Percentiles rank a stretch among this genome's conserved stretches.
Evolutionary conservation across 2,113 vertebrate genomes (phyloP).

Genomic region (Lepus americanus): DNA sequence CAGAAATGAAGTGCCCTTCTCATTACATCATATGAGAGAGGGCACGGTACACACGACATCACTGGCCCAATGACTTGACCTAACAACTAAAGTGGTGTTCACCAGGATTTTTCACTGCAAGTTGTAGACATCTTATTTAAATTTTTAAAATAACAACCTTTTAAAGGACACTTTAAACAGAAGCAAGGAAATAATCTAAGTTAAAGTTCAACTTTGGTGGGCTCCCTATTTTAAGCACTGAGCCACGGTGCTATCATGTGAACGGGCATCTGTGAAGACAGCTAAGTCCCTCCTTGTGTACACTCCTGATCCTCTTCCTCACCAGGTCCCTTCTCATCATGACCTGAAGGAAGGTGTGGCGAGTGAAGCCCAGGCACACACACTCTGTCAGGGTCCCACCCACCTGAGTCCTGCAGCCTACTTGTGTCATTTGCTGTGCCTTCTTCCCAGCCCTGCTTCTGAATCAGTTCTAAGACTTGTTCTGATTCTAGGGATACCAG

Average conservation of each 20-base stretch:
- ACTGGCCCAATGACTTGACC: no score
- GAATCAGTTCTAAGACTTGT: not conserved
- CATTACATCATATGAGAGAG: no score
- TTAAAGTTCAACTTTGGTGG: not conserved
- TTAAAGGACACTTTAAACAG: not conserved
- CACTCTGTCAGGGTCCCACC: no score
- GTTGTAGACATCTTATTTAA: not conserved
- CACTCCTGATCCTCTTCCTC: not conserved
- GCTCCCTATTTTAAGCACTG: not conserved
- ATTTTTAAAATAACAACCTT: not conserved
- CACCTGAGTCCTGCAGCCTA: accelerated
- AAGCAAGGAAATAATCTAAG: not conserved
- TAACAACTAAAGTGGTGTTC: not conserved
- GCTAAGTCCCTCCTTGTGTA: accelerated
- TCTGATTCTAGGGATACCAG: not conserved
- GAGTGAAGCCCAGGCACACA: no score
- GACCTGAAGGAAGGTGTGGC: no score
- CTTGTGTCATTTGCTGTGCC: no score
- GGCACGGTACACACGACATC: accelerated
- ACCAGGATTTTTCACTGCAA: not conserved
- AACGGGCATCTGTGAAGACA: not conserved
- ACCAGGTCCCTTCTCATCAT: not conserved
- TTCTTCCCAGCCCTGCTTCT: not conserved
- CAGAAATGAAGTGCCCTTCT: not conserved
- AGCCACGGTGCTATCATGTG: not conserved